These are phyloP conservation scores for Trichogramma evanescens DNA, from an alignment of 2,888 invertebrate species.

Conservation along the genomic window DNA sequence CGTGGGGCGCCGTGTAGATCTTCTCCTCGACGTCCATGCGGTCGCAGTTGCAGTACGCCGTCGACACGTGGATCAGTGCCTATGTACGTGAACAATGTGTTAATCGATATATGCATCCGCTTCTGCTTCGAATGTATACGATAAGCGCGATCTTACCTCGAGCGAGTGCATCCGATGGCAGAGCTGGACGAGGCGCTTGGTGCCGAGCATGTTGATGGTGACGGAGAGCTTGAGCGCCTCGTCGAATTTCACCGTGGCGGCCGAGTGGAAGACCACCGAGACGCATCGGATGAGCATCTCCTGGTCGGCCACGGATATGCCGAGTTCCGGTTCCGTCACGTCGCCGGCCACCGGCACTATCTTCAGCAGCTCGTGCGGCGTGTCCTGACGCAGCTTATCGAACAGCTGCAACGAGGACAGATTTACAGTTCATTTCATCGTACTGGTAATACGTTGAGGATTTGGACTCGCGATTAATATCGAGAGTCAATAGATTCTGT, in stretches of 20 bases:
- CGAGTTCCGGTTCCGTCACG: conserved; percentile 55
- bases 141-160: conserved; percentile 49
- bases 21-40: conserved; percentile 54
- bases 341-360: conserved; percentile 61
- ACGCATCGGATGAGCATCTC: conserved; percentile 54
- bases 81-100: conserved; percentile 25
- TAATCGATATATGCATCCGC: neutral
- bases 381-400: conserved; percentile 53
- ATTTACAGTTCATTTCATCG: no score
- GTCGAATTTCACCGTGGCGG: conserved; percentile 76
- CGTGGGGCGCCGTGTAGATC: conserved; percentile 53
- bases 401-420: conserved; percentile 51
- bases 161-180: conserved; percentile 64
- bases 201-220: conserved; percentile 70
- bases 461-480: no score
- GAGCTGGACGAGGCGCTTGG: conserved; percentile 61
- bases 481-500: no score
- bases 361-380: conserved; percentile 57
- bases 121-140: neutral
- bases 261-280: conserved; percentile 73
- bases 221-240: conserved; percentile 67
- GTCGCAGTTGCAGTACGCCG: conserved; percentile 68
- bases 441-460: no score
- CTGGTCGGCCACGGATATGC: conserved; percentile 53
- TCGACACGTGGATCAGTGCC: conserved; percentile 63